A percentile compares a stretch with the other conserved stretches of the same genome.
Evolutionary conservation across 2,113 vertebrate genomes (phyloP).

Genomic region (Ascaphus truei): DNA sequence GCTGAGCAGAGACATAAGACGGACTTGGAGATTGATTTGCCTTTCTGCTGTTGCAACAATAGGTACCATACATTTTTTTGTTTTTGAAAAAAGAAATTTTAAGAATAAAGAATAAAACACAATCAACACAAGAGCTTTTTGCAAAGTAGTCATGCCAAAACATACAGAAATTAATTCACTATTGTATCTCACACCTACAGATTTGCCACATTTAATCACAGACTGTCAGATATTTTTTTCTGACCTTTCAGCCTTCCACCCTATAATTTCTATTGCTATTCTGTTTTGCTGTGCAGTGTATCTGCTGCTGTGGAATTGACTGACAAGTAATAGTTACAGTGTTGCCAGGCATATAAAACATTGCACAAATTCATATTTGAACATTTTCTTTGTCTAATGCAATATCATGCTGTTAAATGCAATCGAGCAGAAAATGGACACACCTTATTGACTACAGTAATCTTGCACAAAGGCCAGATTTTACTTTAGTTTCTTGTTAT

Average conservation of each 20-base stretch:
- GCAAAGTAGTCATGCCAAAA: background rate
- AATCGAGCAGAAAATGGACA: conserved; percentile 13
- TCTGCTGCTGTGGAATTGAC: conserved; percentile 8
- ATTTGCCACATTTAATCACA: conserved; percentile 2
- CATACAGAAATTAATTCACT: background rate
- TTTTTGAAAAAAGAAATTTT: background rate
- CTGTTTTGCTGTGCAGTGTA: background rate
- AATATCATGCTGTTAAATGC: conserved; percentile 10
- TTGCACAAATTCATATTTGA: background rate
- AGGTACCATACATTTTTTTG: background rate
- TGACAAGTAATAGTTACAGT: conserved; percentile 9
- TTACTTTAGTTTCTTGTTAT: too few species aligned
- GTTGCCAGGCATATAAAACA: background rate
- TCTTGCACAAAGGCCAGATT: too few species aligned
- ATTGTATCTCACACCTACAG: background rate
- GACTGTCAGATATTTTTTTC: background rate
- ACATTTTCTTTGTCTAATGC: background rate
- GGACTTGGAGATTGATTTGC: too few species aligned
- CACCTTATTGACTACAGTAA: background rate
- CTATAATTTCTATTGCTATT: conserved; percentile 2
- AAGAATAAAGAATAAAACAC: background rate
- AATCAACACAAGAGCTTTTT: too few species aligned
- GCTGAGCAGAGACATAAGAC: too few species aligned
- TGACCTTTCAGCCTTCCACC: background rate
- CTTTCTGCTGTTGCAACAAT: too few species aligned